A percentile compares a stretch with the other conserved stretches of the same genome.
Evolutionary conservation across 1,140 invertebrate species (phyloP).

Genomic region (Panulirus ornatus): DNA sequence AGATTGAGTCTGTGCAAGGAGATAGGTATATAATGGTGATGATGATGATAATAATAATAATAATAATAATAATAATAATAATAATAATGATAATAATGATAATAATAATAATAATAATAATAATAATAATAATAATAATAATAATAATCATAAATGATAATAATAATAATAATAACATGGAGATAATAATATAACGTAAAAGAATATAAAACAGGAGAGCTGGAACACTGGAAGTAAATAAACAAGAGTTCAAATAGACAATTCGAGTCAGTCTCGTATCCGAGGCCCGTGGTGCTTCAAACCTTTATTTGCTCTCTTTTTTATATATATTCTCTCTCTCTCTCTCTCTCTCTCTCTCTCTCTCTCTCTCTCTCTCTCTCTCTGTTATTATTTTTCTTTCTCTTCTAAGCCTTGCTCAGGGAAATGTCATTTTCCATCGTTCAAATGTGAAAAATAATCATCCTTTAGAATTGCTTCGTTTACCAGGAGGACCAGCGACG

Average conservation of each 20-base stretch:
- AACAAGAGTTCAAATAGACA: background rate
- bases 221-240: background rate
- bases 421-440: too few relatives aligned
- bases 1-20: too few relatives aligned
- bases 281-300: background rate
- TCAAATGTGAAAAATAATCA: too few relatives aligned
- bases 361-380: background rate
- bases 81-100: background rate
- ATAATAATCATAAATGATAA: too few relatives aligned
- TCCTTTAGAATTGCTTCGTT: too few relatives aligned
- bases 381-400: too few relatives aligned
- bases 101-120: background rate
- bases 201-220: background rate
- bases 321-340: too few relatives aligned
- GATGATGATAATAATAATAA: background rate
- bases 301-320: background rate
- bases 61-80: too few relatives aligned
- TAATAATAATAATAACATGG: background rate
- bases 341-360: slow-evolving; percentile 10
- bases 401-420: too few relatives aligned
- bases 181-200: background rate
- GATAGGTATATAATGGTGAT: too few relatives aligned
- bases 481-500: too few relatives aligned
- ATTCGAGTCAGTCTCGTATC: background rate
- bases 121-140: background rate